Base-by-base conservation (phyloP, 2,797 vertebrate species). In the Mus minutoides region DNA sequence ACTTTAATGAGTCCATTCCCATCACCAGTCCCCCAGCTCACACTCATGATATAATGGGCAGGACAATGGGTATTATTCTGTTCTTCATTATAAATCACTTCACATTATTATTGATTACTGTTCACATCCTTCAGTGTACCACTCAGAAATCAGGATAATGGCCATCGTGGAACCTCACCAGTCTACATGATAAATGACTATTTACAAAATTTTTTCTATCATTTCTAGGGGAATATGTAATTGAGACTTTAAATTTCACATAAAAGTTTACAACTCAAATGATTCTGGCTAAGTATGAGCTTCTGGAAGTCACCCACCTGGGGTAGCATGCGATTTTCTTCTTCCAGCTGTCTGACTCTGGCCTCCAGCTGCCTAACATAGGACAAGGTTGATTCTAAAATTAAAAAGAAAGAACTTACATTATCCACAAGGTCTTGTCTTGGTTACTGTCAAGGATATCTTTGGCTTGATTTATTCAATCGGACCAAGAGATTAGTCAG, bases 311-410 rank as follows among this genome's bases (percentile, higher is more conserved):
- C 98, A 99, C 98, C 98, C 98, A 99, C 98, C 98, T 99, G 98
- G 98, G 98, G 98, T 97, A 98, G 98, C 98, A 98, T 98, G 98
- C 98, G 98, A 97, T 98, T 99, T 97, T 99, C 98, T 97, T 99
- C 98, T 98, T 99, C 98, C 98, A 99, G 98, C 98, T 99, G 98
- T 98, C 98, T 99, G 98, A 99, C 98, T 98, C 98, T 99, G 95
- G 98, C 98, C 98, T 99, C 98, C 98, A 99, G 98, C 98, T 99
- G 98, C 98, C 98, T 99, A 98, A 99, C 98, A 99, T 99, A 99
- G 98, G 98, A 98, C 98, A 99, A 98, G 97, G 98, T 98, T 98
- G 98, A 98, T 98, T 99, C 98, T 99, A 98, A 98, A 90, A 99
- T 98, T 97, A 97, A 99, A 98, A 98, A 98, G 97, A 98, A 97